Percentiles rank a stretch among this genome's conserved stretches.
Evolutionary conservation across 2,888 invertebrate genomes (phyloP).

Genomic region (Drosophila mimetica): DNA sequence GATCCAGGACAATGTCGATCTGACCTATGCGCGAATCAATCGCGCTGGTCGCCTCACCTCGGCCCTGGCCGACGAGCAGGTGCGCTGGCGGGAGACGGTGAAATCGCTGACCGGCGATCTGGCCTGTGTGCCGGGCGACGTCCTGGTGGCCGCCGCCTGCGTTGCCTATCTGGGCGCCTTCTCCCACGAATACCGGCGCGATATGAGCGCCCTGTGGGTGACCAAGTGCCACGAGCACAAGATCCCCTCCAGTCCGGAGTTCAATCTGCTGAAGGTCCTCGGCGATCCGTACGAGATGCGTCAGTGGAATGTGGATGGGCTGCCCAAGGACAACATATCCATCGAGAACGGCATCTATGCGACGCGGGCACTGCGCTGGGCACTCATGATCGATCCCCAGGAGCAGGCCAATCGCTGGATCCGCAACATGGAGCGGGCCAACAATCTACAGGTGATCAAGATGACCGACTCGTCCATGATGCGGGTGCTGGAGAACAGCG

Average conservation of each 20-base stretch:
- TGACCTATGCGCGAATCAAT: slow-evolving; percentile 91
- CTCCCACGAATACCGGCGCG: slow-evolving; percentile 89
- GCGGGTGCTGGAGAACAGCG: slow-evolving; percentile 90
- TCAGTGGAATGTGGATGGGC: slow-evolving; percentile 94
- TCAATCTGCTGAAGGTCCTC: slow-evolving; percentile 89
- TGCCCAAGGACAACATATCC: slow-evolving; percentile 94
- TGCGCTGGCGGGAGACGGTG: slow-evolving; percentile 92
- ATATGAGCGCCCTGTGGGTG: slow-evolving; percentile 89
- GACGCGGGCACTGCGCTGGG: slow-evolving; percentile 92
- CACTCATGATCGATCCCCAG: slow-evolving; percentile 97
- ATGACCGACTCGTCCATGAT: slow-evolving; percentile 91
- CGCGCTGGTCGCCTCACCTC: slow-evolving; percentile 94
- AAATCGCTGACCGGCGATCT: slow-evolving; percentile 88
- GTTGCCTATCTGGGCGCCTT: slow-evolving; percentile 97
- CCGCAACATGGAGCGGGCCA: slow-evolving; percentile 92
- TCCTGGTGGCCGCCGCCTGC: slow-evolving; percentile 93
- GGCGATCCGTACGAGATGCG: slow-evolving; percentile 95
- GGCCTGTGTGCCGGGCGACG: slow-evolving; percentile 92
- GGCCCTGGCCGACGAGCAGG: slow-evolving; percentile 94
- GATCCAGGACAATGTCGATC: slow-evolving; percentile 89
- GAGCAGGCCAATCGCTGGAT: slow-evolving; percentile 98
- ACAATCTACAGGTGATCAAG: slow-evolving; percentile 91
- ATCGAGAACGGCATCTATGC: slow-evolving; percentile 97
- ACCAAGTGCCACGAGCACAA: slow-evolving; percentile 87
- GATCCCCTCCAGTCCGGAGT: slow-evolving; percentile 90